Evolutionary conservation across 2,113 vertebrate species (phyloP).

Genomic region (Phyllopteryx taeniolatus): DNA sequence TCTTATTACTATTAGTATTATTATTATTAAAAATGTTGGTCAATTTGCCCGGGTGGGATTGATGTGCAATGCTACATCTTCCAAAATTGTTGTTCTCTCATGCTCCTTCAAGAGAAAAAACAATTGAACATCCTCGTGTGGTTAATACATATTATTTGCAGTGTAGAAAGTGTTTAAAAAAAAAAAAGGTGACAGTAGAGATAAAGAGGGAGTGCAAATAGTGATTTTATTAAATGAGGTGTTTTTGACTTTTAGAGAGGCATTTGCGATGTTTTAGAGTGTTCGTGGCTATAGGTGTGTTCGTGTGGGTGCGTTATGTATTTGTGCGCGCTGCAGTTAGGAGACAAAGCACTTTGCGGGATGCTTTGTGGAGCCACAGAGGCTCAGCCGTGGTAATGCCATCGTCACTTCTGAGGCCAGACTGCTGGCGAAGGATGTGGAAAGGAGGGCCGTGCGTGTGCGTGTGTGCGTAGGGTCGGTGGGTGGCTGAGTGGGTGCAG

Average conservation of each 20-base stretch:
- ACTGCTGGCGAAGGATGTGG: conserved; percentile 61
- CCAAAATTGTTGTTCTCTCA: background rate
- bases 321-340: conserved; percentile 17
- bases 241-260: conserved; percentile 13
- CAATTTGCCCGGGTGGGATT: conserved; percentile 13
- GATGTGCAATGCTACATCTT: conserved; percentile 33
- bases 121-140: conserved; percentile 28
- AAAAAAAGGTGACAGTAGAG: background rate
- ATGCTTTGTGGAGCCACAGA: conserved; percentile 57
- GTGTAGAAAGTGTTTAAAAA: background rate
- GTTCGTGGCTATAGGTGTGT: background rate
- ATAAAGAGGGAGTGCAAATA: background rate
- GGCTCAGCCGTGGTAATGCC: conserved; percentile 60
- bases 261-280: conserved; percentile 25
- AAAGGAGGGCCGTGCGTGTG: conserved; percentile 45
- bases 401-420: conserved; percentile 64
- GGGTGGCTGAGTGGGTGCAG: conserved; percentile 26
- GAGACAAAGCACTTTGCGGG: conserved; percentile 56
- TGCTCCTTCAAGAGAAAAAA: conserved; percentile 27
- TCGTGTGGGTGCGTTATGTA: background rate
- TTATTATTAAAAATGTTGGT: background rate
- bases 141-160: conserved; percentile 8
- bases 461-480: background rate
- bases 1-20: no score
- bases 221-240: conserved; percentile 25